Evolutionary conservation across 1,140 invertebrate species (phyloP), one percentile per base, ranked within the genome.

Genomic region (Coptotermes formosanus): DNA sequence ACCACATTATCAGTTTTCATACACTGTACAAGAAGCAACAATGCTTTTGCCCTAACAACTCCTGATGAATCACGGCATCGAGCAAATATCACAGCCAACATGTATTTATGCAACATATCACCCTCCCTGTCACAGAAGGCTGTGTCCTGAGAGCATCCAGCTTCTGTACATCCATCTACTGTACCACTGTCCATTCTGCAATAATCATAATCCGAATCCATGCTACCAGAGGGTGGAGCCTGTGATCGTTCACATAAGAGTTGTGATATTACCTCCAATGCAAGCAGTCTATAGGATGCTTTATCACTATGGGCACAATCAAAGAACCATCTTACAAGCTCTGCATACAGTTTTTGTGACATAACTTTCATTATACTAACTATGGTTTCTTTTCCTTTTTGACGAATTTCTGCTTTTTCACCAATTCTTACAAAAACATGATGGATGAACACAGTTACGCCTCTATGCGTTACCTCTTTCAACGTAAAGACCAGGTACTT

Each of bases 241-340:
- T 75, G 64, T 9, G 25, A 25, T n/a, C n/a, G 11, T 75, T 30
- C 64, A 30, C n/a, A 30, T 30, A 75, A 30, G n/a, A 75, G 64
- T 16, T 75, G 64, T 9, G 64, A n/a, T 30, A 75, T 75, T 25
- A 75, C 25, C n/a, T 75, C 64, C 25, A 75, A 7, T 12, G 64
- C 64, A 30, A 75, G 64, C 11, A 75, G 64, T 75, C 64, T 25
- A 30, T 75, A 75, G n/a, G 64, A 75, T 75, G 64, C 25, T 30
- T 30, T 75, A 30, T 75, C 64, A 75, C 64, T 75, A 30, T 75
- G 64, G n/a, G 64, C 64, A 75, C 64, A 75, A 30, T 75, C 64
- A 12, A 25, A 75, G 25, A 75, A n/a, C 64, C 64, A 75, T 75
- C 9, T 75, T 25, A 75, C 64, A 8, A 75, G 64, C 7, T n/a